Evolutionary conservation across 2,888 invertebrate species (phyloP), one percentile per base, ranked within the genome.

Genomic region (Rapana venosa): DNA sequence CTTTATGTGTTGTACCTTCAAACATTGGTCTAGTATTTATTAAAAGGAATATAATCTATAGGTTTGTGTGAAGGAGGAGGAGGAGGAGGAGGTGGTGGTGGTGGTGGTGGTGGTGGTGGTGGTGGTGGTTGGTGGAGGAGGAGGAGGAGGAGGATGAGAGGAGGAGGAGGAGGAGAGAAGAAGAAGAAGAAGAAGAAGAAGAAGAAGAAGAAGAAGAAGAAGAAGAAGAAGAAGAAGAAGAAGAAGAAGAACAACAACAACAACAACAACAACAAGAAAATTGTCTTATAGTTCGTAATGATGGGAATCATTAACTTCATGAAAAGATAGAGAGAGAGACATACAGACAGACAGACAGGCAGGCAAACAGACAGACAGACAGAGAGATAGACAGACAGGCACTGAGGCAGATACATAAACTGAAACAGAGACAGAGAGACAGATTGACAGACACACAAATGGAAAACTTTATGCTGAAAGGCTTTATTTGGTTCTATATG

Each of bases 341-440:
- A 86, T 58, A 86, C 15, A 86, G 86, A 86, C 56, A 86, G 70
- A 77, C 11, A 77, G 88, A 88, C 22, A 83, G 35, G 56, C 22
- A 30, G 77, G 11, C 20, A 47, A 35, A 90, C 47, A 86, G 61
- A 17, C 22, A 47, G 61, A 87, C 32, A 88, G n/a, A 70, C 20
- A 56, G 89, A 89, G 81, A 90, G 87, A 5, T 30, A 36, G 22
- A 58, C 47, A 70, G 89, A n/a, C 87, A 11, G 26, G 15, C 36
- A n/a, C 22, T 32, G 15, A 47, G 4, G n/a, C 11, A 11, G n/a
- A 74, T n/a, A 26, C 13, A n/a, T 13, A 30, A n/a, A n/a, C 74
- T n/a, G 74, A n/a, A 74, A n/a, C 30, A n/a, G 13, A 74, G 74
- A 74, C 26, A 74, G 2, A 74, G 11, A 30, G 13, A 74, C 13